Evolutionary conservation across 2,888 invertebrate species (phyloP).

Genomic region (Nebria brevicollis): DNA sequence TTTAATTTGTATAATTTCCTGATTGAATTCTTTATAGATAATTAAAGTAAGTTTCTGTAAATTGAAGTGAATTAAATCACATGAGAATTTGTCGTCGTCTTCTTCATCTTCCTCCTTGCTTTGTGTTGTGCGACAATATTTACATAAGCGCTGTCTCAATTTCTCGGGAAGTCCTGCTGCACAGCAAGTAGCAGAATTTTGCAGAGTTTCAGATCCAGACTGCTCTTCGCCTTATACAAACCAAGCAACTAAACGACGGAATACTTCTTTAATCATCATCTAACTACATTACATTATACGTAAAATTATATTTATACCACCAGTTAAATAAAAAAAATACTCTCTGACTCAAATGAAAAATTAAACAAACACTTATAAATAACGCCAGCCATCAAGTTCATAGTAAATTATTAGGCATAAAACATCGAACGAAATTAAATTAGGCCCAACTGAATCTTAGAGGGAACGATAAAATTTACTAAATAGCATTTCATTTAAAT

Average conservation of each 20-base stretch:
- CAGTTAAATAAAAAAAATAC: background rate
- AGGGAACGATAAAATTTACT: background rate
- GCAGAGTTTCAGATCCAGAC: background rate
- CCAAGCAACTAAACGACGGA: background rate
- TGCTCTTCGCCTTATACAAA: background rate
- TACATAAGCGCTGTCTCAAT: conserved; percentile 1
- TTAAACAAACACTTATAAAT: background rate
- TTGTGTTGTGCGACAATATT: background rate
- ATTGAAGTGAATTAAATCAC: conserved; percentile 41
- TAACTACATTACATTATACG: background rate
- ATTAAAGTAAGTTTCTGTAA: conserved; percentile 37
- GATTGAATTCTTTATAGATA: conserved; percentile 36
- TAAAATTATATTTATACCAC: background rate
- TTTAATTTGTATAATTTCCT: background rate
- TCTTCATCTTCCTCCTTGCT: background rate
- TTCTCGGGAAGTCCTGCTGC: background rate
- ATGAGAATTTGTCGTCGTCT: conserved; percentile 40
- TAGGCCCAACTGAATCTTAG: background rate
- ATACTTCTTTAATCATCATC: background rate
- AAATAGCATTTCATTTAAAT: background rate
- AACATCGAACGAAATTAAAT: background rate
- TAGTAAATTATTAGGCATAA: too few relatives aligned
- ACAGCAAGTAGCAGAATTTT: background rate
- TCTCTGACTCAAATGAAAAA: background rate
- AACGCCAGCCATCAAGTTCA: too few relatives aligned